Base-by-base conservation (phyloP, 2,888 invertebrate genomes). In the Melolontha melolontha region DNA sequence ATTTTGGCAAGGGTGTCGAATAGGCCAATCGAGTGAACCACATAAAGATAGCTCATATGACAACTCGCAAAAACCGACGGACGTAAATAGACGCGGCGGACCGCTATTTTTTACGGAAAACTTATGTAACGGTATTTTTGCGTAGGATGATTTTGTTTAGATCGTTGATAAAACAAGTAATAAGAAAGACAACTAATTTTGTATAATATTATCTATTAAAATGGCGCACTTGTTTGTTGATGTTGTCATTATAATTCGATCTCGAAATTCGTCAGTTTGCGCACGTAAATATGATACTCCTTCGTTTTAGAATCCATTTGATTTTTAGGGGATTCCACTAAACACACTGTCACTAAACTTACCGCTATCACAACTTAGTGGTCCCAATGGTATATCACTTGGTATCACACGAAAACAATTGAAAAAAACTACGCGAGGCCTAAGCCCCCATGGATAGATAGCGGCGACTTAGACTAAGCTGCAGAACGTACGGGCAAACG, bases 1-100 rank as follows among this genome's bases (percentile, higher is more conserved):
- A 90, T 90, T 91, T 91, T 90, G 90, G 90, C 90, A 91, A 87
- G 87, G 86, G 86, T 85, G 85, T 85, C 85, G 67, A 63, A 71
- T 71, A 68, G 72, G 72, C 73, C 73, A 75, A 73, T 75, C 71
- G 69, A 72, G 73, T 70, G 69, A 71, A 73, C 74, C 75, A 70
- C 73, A 71, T 72, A 75, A 74, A 73, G 74, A 73, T 72, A 73
- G 71, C 70, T 74, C 71, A 70, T 70, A 73, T 74, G 72, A 71
- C 72, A 73, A 75, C 68, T 74, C 72, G 75, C 72, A 71, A 76
- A 59, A 73, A 73, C 75, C 54, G 66, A 69, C 67, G 47, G 63
- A 67, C 70, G 67, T 66, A 70, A 71, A 70, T 72, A 72, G 70
- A 68, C 67, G 55, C 64, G 57, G 41, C 65, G 54, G 50, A 66